Evolutionary conservation across 53 echinoderm and acorn worm genomes (phyloP).

Genomic region (Hippasteria phrygiana): DNA sequence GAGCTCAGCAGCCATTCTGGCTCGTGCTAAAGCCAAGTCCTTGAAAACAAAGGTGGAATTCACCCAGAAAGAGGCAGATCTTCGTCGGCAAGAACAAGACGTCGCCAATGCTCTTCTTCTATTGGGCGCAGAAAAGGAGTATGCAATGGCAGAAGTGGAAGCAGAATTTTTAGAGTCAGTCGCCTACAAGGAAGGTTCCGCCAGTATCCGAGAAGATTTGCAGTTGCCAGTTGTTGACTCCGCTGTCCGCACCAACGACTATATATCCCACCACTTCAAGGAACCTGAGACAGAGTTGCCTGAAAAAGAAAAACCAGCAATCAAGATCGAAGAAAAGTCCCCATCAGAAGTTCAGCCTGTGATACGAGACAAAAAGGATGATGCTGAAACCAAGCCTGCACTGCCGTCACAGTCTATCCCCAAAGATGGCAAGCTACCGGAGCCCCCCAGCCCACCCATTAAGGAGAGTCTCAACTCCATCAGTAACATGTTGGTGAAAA

Average conservation of each 20-base stretch:
- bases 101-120: constrained; percentile 68
- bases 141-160: constrained; percentile 72
- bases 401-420: background rate
- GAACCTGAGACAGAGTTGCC: constrained; percentile 25
- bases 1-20: constrained; percentile 69
- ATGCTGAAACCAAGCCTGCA: too few species aligned
- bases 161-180: constrained; percentile 62
- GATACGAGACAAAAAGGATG: background rate
- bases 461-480: constrained; percentile 58
- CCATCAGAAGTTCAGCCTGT: constrained; percentile 19
- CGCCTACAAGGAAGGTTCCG: constrained; percentile 35
- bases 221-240: constrained; percentile 48
- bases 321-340: constrained; percentile 2
- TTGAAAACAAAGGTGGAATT: constrained; percentile 68
- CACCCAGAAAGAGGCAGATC: constrained; percentile 64
- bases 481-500: constrained; percentile 69
- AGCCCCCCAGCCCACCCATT: constrained; percentile 10
- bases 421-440: background rate
- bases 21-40: constrained; percentile 72
- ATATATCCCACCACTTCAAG: constrained; percentile 38
- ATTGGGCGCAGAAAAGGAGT: constrained; percentile 72
- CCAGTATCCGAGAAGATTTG: constrained; percentile 31
- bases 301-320: background rate
- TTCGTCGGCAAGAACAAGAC: constrained; percentile 58
- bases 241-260: constrained; percentile 52